phyloP scores from a whole-genome alignment of 2,888 invertebrate species.

The Bellardia bayeri region DNA sequence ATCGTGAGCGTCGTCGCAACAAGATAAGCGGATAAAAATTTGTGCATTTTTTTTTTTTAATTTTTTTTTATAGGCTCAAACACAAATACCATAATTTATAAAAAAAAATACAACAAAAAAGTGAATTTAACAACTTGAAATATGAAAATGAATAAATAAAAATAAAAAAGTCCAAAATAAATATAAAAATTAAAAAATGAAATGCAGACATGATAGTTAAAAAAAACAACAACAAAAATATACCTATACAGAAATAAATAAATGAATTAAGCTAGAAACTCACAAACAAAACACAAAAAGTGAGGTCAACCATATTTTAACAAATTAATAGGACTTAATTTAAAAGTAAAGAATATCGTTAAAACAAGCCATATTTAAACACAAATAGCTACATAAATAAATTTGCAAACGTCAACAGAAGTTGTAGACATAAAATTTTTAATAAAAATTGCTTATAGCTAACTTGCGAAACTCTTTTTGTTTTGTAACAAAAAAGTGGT shows the following conservation, averaged over 20 bases:
- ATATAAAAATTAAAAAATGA: neutral
- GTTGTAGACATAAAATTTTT: conserved; percentile 51
- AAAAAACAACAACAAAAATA: neutral
- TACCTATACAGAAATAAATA: neutral
- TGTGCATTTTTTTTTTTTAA: conserved; percentile 37
- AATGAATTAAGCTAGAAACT: conserved; percentile 33
- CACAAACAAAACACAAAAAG: conserved; percentile 39
- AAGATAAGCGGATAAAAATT: conserved; percentile 69
- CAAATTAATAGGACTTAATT: neutral
- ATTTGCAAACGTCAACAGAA: conserved; percentile 67
- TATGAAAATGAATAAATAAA: conserved; percentile 12
- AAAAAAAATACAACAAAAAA: conserved; percentile 46
- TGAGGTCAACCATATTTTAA: conserved; percentile 45
- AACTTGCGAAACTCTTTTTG: conserved; percentile 38
- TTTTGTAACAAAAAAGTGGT: conserved; percentile 35
- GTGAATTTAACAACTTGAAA: conserved; percentile 28
- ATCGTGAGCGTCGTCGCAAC: conserved; percentile 63
- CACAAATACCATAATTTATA: conserved; percentile 29
- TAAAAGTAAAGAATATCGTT: conserved; percentile 1
- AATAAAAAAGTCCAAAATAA: neutral
- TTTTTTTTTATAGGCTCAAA: conserved; percentile 43
- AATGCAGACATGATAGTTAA: neutral
- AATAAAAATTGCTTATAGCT: conserved; percentile 25
- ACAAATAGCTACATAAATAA: conserved; percentile 9
- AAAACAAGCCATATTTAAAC: conserved; percentile 39